These are phyloP conservation scores for Bombyx mandarina DNA, from an alignment of 1,140 invertebrate species.

Conservation along the genomic window DNA sequence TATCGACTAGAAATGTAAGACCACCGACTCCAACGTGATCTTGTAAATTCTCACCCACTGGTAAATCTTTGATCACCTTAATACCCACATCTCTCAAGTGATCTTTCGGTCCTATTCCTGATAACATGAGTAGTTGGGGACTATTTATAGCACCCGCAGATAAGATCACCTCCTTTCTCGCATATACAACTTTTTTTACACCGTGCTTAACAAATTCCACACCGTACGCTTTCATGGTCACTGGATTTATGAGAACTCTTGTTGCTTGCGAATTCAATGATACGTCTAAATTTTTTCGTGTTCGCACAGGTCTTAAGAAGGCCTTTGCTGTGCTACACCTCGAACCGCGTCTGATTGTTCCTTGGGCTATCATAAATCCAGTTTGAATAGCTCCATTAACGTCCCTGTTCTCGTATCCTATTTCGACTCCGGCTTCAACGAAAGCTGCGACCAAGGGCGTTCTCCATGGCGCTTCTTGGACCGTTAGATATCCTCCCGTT, in stretches of 20 bases:
- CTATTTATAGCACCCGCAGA: slow-evolving; percentile 86
- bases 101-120: slow-evolving; percentile 85
- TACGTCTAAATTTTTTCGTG: slow-evolving; percentile 84
- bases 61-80: slow-evolving; percentile 80
- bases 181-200: slow-evolving; percentile 75
- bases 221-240: slow-evolving; percentile 79
- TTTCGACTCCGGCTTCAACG: slow-evolving; percentile 87
- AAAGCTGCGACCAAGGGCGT: slow-evolving; percentile 86
- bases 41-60: slow-evolving; percentile 83
- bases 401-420: slow-evolving; percentile 90
- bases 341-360: slow-evolving; percentile 86
- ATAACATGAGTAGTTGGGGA: slow-evolving; percentile 89
- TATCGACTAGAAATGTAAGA: slow-evolving; percentile 83
- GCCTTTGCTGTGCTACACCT: slow-evolving; percentile 93
- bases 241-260: slow-evolving; percentile 79
- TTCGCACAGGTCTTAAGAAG: slow-evolving; percentile 84
- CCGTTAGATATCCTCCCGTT: slow-evolving; percentile 82
- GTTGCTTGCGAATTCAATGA: slow-evolving; percentile 84
- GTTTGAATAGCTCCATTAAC: slow-evolving; percentile 88
- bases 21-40: slow-evolving; percentile 89
- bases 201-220: slow-evolving; percentile 84
- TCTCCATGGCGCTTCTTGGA: slow-evolving; percentile 88
- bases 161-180: slow-evolving; percentile 83
- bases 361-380: slow-evolving; percentile 92
- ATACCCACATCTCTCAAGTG: slow-evolving; percentile 82